These are phyloP conservation scores for Butorides virescens DNA, from an alignment of 2,113 vertebrate species.

Conservation along the genomic window DNA sequence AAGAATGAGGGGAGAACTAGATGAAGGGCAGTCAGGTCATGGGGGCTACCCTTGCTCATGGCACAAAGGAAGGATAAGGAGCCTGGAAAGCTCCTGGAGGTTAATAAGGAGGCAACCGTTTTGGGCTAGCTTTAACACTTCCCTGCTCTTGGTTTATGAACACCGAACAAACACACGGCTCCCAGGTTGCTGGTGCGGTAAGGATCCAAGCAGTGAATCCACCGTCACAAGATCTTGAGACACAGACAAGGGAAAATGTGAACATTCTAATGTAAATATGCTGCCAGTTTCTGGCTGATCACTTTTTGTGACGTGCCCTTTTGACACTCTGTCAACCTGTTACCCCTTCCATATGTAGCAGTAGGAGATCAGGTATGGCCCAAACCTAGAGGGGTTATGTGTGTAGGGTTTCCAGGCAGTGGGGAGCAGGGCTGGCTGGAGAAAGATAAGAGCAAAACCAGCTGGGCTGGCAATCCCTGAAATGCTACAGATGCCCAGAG, in stretches of 20 bases:
- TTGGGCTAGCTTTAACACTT: neutral
- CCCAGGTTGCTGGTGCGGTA: neutral
- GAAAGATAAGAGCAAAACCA: neutral
- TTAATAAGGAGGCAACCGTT: neutral
- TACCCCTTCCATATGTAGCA: accelerated
- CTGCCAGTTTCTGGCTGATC: neutral
- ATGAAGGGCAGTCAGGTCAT: neutral
- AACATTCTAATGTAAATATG: neutral
- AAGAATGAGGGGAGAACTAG: neutral
- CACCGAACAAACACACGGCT: accelerated
- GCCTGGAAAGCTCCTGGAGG: neutral
- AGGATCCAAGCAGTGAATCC: neutral
- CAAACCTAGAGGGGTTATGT: neutral
- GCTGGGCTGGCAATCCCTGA: neutral
- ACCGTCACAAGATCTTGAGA: neutral
- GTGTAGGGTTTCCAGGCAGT: neutral
- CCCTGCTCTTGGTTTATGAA: neutral
- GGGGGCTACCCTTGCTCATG: neutral
- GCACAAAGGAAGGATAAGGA: neutral
- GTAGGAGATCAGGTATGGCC: neutral
- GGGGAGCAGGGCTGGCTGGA: neutral
- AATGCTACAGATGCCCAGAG: neutral
- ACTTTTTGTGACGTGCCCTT: accelerated
- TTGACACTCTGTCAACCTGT: neutral
- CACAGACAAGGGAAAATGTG: neutral